phyloP scores from a whole-genome alignment of 2,113 vertebrate species.

The Xiphophorus maculatus region DNA sequence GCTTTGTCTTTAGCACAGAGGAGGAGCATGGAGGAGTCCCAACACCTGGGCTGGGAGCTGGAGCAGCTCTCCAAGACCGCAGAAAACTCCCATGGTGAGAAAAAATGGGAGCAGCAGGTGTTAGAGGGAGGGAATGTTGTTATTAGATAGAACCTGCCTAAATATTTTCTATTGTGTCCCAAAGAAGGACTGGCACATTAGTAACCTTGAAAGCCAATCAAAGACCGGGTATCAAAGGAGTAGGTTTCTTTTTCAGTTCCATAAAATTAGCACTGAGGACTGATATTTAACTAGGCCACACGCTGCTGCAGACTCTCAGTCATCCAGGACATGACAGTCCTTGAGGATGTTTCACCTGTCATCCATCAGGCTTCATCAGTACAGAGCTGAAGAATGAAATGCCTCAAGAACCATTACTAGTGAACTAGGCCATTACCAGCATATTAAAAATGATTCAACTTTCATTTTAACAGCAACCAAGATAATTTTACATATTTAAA shows the following conservation, averaged over 20 bases:
- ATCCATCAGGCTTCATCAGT: background rate
- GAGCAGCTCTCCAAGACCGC: constrained; percentile 89
- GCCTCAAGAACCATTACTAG: too few species aligned
- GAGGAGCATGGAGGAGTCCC: constrained; percentile 93
- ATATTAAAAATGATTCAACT: background rate
- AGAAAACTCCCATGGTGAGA: constrained; percentile 85
- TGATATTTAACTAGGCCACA: background rate
- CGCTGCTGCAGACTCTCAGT: background rate
- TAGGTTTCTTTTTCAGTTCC: background rate
- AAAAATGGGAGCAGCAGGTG: background rate
- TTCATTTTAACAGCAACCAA: background rate
- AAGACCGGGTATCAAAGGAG: background rate
- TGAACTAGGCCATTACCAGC: background rate
- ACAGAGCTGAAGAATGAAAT: too few species aligned
- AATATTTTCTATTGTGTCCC: background rate
- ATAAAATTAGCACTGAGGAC: background rate
- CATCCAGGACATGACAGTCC: background rate
- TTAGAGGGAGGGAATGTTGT: background rate
- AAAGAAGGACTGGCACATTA: background rate
- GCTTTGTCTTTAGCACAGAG: constrained; percentile 89
- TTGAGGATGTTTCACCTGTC: background rate
- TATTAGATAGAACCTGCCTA: background rate
- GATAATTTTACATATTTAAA: background rate
- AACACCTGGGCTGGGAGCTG: constrained; percentile 91
- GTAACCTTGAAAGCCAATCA: background rate